Evolutionary conservation across 2,113 vertebrate species (phyloP).

Genomic region (Sinocyclocheilus maitianheensis): DNA sequence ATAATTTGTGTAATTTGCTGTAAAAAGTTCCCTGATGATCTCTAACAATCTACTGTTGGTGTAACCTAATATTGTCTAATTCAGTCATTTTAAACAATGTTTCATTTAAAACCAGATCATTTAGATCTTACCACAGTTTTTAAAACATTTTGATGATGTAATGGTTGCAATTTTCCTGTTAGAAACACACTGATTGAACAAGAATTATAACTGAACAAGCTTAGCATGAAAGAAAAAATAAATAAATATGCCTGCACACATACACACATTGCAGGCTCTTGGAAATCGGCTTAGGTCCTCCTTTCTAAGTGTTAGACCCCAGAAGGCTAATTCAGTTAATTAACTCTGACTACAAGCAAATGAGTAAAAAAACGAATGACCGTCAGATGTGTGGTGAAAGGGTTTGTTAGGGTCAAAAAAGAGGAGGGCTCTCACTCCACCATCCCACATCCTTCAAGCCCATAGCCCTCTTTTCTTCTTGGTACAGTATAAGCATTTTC

Average conservation of each 20-base stretch:
- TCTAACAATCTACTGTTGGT: not conserved
- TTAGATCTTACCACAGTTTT: not conserved
- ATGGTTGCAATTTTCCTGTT: not conserved
- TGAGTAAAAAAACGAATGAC: slow-evolving; percentile 25
- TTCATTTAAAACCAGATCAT: not conserved
- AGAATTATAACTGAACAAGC: not conserved
- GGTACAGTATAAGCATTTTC: not conserved
- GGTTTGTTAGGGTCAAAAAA: slow-evolving; percentile 27
- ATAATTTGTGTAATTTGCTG: too few relatives aligned
- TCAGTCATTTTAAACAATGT: not conserved
- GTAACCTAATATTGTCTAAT: not conserved
- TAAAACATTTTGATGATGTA: not conserved
- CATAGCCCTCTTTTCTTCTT: not conserved
- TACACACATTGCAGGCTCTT: slow-evolving; percentile 18
- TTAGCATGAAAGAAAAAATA: slow-evolving; percentile 9
- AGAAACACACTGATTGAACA: not conserved
- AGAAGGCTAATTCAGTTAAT: slow-evolving; percentile 47
- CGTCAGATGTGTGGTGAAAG: not conserved
- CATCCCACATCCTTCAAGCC: not conserved
- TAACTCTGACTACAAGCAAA: slow-evolving; percentile 41
- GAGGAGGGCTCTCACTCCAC: slow-evolving; percentile 19
- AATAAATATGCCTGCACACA: slow-evolving; percentile 34
- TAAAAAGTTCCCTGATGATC: not conserved
- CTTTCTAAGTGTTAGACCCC: slow-evolving; percentile 32
- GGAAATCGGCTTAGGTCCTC: slow-evolving; percentile 25